Conservation (phyloP, 1,140 invertebrate species). For the Nebria ingens region DNA sequence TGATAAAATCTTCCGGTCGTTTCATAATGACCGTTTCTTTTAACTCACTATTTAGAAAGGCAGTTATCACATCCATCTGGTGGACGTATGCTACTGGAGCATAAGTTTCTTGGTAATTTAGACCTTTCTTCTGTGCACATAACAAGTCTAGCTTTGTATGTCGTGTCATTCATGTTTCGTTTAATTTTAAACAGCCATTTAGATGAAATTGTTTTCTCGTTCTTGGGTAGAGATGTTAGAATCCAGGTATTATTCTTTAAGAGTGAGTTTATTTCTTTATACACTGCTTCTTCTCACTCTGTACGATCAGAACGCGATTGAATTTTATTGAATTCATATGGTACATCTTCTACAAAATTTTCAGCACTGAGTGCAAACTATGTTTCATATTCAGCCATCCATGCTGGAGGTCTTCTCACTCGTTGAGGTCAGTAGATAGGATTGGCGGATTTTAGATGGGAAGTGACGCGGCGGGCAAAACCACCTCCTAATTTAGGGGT, state of each 20-base stretch:
- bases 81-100: conserved; percentile 27
- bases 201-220: conserved; percentile 18
- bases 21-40: not conserved
- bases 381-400: too few species aligned
- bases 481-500: too few species aligned
- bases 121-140: conserved; percentile 28
- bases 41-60: not conserved
- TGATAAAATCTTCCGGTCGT: not conserved
- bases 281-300: conserved; percentile 22
- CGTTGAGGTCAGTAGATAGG: not conserved
- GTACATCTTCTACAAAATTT: not conserved
- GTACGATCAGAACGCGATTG: not conserved
- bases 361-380: conserved; percentile 26
- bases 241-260: conserved; percentile 22
- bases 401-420: not conserved
- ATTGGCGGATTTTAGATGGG: too few species aligned
- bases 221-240: conserved; percentile 20
- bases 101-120: conserved; percentile 33
- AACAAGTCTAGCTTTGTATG: conserved; percentile 24
- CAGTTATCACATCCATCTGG: not conserved
- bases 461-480: too few species aligned
- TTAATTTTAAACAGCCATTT: conserved; percentile 25
- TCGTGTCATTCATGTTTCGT: not conserved
- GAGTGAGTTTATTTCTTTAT: conserved; percentile 23
- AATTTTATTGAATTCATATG: not conserved